A percentile compares a stretch with the other conserved stretches of the same genome.
Evolutionary conservation across 2,888 invertebrate genomes (phyloP).

Genomic region (Mellilla xanthometata): DNA sequence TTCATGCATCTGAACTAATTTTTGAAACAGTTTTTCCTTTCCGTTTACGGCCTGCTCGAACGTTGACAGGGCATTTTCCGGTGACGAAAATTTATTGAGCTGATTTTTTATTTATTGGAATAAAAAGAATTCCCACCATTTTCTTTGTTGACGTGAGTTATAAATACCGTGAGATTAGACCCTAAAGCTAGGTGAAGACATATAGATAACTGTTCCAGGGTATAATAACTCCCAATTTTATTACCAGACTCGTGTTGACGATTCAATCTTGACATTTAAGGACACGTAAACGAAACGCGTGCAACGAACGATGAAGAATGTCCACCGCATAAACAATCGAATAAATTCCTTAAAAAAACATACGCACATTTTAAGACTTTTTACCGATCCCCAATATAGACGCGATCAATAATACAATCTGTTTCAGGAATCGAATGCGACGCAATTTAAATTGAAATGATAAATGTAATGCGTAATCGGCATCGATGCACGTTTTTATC

Average conservation of each 20-base stretch:
- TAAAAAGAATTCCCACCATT: too few species aligned
- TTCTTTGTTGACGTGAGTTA: too few species aligned
- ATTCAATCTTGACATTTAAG: conserved; percentile 34
- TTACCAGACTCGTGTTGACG: conserved; percentile 32
- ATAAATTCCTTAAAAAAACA: conserved; percentile 17
- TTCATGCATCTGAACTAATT: too few species aligned
- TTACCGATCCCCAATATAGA: conserved; percentile 27
- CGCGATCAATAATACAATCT: conserved; percentile 29
- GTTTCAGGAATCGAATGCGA: conserved; percentile 32
- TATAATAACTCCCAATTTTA: conserved; percentile 14
- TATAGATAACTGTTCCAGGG: too few species aligned
- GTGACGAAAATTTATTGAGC: too few species aligned
- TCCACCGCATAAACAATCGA: conserved; percentile 20
- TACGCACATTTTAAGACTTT: conserved; percentile 25
- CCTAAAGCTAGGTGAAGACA: too few species aligned
- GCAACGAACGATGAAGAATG: conserved; percentile 20
- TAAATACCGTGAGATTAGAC: too few species aligned
- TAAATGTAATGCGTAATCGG: conserved; percentile 29
- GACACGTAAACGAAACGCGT: conserved; percentile 29
- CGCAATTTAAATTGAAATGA: conserved; percentile 34
- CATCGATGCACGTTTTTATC: conserved; percentile 30
- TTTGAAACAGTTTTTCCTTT: too few species aligned
- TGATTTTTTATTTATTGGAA: too few species aligned
- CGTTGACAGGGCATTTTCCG: too few species aligned
- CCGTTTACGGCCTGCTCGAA: too few species aligned